Evolutionary conservation across 2,113 vertebrate genomes (phyloP).

Genomic region (Rhinopomastus cyanomelas): DNA sequence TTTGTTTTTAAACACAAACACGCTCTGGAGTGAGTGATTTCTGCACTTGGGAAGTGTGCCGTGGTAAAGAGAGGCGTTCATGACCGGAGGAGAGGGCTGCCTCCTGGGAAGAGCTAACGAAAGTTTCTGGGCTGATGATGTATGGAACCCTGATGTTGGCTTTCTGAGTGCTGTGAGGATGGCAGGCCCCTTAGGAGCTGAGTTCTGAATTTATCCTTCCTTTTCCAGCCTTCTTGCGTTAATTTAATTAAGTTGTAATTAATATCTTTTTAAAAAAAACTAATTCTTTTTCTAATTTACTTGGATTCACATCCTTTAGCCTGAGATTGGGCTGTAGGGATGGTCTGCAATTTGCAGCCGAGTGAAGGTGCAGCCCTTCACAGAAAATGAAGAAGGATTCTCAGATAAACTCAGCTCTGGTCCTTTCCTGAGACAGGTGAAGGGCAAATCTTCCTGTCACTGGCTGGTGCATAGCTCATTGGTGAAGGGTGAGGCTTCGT

Average conservation of each 20-base stretch:
- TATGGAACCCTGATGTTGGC: fast-evolving
- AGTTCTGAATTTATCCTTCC: neutral
- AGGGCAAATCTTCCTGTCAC: neutral
- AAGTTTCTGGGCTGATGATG: neutral
- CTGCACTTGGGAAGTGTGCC: neutral
- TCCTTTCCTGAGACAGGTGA: neutral
- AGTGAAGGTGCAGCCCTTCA: neutral
- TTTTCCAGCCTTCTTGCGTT: neutral
- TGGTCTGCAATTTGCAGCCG: neutral
- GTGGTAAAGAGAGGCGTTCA: neutral
- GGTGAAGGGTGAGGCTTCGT: neutral
- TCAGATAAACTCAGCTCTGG: neutral
- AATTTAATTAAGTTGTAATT: slow-evolving; percentile 13
- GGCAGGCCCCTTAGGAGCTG: neutral
- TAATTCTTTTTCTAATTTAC: neutral
- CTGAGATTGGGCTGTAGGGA: fast-evolving
- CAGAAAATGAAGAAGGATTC: neutral
- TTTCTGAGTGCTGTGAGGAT: neutral
- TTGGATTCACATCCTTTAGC: neutral
- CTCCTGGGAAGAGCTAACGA: neutral
- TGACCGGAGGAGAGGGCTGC: neutral
- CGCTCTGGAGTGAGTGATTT: neutral
- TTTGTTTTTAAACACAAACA: neutral
- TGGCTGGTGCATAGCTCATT: neutral
- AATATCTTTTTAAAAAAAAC: neutral